A percentile compares a stretch with the other conserved stretches of the same genome.
These are phyloP conservation scores for Aproaerema taeniolella DNA, from an alignment of 2,888 invertebrate genomes.

Conservation along the genomic window DNA sequence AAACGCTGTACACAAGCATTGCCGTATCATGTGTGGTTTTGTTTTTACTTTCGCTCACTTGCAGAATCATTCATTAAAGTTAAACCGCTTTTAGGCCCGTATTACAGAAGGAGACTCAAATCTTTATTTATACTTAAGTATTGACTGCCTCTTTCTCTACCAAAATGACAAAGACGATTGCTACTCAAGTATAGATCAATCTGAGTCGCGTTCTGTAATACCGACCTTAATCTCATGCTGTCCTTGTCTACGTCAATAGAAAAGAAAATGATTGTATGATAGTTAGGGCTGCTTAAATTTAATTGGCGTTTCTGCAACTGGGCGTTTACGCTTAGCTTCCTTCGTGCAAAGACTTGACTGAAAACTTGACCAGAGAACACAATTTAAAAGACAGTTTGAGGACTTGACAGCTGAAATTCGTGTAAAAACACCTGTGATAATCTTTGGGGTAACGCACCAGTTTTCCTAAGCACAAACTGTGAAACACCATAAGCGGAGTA, in stretches of 20 bases:
- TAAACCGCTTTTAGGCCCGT: no score
- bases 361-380: neutral
- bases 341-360: constrained; percentile 41
- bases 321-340: constrained; percentile 67
- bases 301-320: neutral
- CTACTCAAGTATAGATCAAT: no score
- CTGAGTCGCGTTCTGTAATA: no score
- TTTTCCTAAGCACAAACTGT: constrained; percentile 33
- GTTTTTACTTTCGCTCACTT: constrained; percentile 30
- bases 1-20: constrained; percentile 69
- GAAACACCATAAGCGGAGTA: constrained; percentile 34
- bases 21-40: constrained; percentile 65
- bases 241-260: no score
- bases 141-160: no score
- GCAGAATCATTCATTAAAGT: no score
- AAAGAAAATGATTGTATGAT: no score
- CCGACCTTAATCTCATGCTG: no score
- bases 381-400: neutral
- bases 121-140: no score
- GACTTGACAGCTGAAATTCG: constrained; percentile 24
- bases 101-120: no score
- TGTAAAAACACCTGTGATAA: constrained; percentile 36
- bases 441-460: constrained; percentile 36
- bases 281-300: no score
- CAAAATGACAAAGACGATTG: no score